These are phyloP conservation scores for Synanthedon andrenaeformis DNA, from an alignment of 2,888 invertebrate genomes.

Conservation along the genomic window DNA sequence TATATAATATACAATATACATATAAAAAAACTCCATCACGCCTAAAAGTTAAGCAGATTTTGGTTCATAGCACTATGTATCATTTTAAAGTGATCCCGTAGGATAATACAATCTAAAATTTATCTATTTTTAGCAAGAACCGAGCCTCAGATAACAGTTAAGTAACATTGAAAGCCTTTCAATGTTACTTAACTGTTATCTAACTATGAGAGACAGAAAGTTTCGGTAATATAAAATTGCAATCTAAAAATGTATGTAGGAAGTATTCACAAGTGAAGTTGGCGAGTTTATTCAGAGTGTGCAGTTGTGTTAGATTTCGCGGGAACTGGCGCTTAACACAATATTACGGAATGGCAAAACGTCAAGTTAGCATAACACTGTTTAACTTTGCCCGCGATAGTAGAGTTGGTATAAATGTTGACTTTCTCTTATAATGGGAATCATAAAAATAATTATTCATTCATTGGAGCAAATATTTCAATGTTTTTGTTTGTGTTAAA, in stretches of 20 bases:
- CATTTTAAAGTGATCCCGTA: too few species aligned
- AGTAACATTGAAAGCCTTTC: too few species aligned
- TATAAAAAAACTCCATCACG: too few species aligned
- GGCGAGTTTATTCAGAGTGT: conserved; percentile 45
- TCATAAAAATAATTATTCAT: neutral
- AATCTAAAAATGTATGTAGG: neutral
- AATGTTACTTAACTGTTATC: too few species aligned
- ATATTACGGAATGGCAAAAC: conserved; percentile 51
- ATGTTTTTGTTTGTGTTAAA: neutral
- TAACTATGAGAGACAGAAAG: too few species aligned
- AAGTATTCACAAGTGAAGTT: conserved; percentile 19
- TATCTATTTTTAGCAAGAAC: too few species aligned
- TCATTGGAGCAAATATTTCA: neutral
- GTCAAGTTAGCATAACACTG: conserved; percentile 52
- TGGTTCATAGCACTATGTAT: too few species aligned
- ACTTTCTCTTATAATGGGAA: neutral
- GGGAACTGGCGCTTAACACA: conserved; percentile 46
- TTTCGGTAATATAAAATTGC: neutral
- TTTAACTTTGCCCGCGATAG: conserved; percentile 36
- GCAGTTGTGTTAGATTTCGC: conserved; percentile 50
- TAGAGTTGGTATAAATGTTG: conserved; percentile 19
- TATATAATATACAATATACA: too few species aligned
- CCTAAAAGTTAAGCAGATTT: too few species aligned
- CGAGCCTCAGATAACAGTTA: too few species aligned
- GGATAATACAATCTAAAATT: too few species aligned